These are phyloP conservation scores for Aporrectodea caliginosa DNA, from an alignment of 1,140 invertebrate genomes.

Conservation along the genomic window DNA sequence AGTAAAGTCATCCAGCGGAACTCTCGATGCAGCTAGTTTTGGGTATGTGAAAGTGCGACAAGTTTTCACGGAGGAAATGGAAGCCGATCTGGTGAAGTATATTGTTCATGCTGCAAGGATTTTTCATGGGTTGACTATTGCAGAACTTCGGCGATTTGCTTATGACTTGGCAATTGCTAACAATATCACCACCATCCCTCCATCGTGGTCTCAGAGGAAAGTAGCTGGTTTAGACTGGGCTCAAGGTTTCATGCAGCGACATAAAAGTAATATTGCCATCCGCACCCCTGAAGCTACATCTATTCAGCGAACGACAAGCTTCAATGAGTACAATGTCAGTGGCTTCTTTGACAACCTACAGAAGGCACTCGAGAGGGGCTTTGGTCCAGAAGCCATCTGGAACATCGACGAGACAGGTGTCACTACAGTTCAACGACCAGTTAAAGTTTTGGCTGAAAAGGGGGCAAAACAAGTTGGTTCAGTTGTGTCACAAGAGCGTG, in stretches of 20 bases:
- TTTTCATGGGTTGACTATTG: constrained; percentile 26
- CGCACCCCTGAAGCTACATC: constrained; percentile 54
- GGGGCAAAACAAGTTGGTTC: constrained; percentile 54
- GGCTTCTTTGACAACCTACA: constrained; percentile 39
- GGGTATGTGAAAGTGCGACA: too few species aligned
- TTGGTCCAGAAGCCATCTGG: constrained; percentile 46
- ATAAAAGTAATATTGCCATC: constrained; percentile 50
- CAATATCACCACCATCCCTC: constrained; percentile 44
- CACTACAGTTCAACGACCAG: constrained; percentile 54
- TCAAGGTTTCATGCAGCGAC: constrained; percentile 53
- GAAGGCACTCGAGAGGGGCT: constrained; percentile 36
- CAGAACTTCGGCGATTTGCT: constrained; percentile 51
- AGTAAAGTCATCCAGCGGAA: too few species aligned
- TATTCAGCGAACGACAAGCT: constrained; percentile 55
- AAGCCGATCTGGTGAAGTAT: not conserved
- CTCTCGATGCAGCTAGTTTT: too few species aligned
- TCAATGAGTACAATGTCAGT: constrained; percentile 51
- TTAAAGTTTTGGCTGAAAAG: constrained; percentile 53
- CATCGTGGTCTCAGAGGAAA: constrained; percentile 42
- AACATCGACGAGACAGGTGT: constrained; percentile 59
- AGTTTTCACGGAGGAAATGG: not conserved
- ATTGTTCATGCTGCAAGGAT: not conserved
- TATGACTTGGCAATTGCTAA: constrained; percentile 43
- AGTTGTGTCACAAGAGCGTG: constrained; percentile 55
- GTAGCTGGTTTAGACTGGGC: constrained; percentile 56